Evolutionary conservation across 2,888 invertebrate genomes (phyloP).

Genomic region (Lasius platythorax): DNA sequence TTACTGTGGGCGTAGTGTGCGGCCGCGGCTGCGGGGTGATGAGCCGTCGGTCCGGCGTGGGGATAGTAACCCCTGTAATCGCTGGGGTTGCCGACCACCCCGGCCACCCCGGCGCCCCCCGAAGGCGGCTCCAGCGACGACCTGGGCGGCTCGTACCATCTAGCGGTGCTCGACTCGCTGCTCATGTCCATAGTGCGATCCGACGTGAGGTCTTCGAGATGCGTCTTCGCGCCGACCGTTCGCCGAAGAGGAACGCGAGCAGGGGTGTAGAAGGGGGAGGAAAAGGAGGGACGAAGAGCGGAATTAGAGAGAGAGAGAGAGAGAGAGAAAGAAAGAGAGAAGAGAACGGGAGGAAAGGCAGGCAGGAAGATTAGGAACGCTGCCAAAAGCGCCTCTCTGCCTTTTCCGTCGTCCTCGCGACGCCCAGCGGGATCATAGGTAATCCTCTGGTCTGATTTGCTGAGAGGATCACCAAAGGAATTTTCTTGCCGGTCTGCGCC

Average conservation of each 20-base stretch:
- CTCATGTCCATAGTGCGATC: slow-evolving; percentile 85
- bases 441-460: slow-evolving; percentile 52
- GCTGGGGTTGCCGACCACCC: slow-evolving; percentile 81
- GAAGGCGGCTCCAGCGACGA: slow-evolving; percentile 83
- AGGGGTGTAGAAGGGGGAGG: not conserved
- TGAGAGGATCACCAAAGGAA: slow-evolving; percentile 45
- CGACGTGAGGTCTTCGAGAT: slow-evolving; percentile 74
- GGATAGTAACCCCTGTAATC: slow-evolving; percentile 85
- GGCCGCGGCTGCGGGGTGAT: slow-evolving; percentile 84
- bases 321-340: slow-evolving; percentile 29
- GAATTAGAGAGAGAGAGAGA: slow-evolving; percentile 45
- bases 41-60: slow-evolving; percentile 84
- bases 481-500: slow-evolving; percentile 55
- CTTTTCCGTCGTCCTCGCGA: slow-evolving; percentile 67
- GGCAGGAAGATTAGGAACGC: slow-evolving; percentile 70
- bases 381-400: slow-evolving; percentile 73
- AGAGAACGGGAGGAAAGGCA: slow-evolving; percentile 43
- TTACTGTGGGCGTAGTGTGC: slow-evolving; percentile 85
- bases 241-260: slow-evolving; percentile 4
- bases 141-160: slow-evolving; percentile 85
- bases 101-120: slow-evolving; percentile 77
- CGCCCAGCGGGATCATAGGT: slow-evolving; percentile 74
- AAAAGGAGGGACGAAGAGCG: not conserved
- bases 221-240: slow-evolving; percentile 3
- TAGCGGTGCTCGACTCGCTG: slow-evolving; percentile 85